phyloP scores from a whole-genome alignment of 2,888 invertebrate species.

The Apoda limacodes region DNA sequence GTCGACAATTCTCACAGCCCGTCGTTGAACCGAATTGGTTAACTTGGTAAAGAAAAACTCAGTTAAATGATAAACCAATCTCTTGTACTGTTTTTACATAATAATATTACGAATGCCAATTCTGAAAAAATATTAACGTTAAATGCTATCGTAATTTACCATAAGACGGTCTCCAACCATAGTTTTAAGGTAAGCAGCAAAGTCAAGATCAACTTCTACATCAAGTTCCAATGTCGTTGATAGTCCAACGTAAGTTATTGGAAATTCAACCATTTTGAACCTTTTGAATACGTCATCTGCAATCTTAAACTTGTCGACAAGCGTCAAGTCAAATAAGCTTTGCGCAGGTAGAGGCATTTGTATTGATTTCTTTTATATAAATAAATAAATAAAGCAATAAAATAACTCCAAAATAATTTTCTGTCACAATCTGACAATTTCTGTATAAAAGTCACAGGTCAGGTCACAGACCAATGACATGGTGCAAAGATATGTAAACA shows the following conservation, averaged over 20 bases:
- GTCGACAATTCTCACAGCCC: too few species aligned
- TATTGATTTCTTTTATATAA: conserved; percentile 7
- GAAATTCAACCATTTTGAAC: conserved; percentile 52
- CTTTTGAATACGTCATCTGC: conserved; percentile 45
- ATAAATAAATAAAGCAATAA: conserved; percentile 5
- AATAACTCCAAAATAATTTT: conserved; percentile 10
- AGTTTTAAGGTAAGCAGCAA: conserved; percentile 48
- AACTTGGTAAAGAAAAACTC: too few species aligned
- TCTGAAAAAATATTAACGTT: conserved; percentile 3
- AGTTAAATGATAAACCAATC: too few species aligned
- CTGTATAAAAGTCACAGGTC: too few species aligned
- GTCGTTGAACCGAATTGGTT: too few species aligned
- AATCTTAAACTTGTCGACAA: conserved; percentile 24
- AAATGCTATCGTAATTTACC: too few species aligned
- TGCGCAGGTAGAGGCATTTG: too few species aligned
- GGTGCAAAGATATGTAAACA: too few species aligned
- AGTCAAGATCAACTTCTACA: conserved; percentile 38
- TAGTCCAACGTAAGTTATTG: conserved; percentile 45
- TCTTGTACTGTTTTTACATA: too few species aligned
- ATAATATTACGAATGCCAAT: neutral
- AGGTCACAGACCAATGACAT: too few species aligned
- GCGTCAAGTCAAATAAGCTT: too few species aligned
- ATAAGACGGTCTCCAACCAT: conserved; percentile 36
- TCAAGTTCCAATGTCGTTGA: conserved; percentile 36
- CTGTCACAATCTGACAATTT: conserved; percentile 13